Evolutionary conservation across 2,888 invertebrate genomes (phyloP).

Genomic region (Drosophila nr. fundita): DNA sequence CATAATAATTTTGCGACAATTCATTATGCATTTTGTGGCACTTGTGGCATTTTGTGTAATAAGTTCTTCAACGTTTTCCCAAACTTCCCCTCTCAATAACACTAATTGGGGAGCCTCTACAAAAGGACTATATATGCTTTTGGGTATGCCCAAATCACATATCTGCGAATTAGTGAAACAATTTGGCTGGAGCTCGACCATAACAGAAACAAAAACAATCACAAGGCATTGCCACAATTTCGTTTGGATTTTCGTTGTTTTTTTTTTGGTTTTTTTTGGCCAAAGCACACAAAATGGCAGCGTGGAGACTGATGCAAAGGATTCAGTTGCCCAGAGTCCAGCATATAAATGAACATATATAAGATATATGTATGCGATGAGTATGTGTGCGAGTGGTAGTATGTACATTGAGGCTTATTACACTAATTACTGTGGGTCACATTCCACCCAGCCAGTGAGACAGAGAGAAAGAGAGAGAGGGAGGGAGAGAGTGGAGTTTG

Average conservation of each 20-base stretch:
- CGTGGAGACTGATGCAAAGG: conserved; percentile 52
- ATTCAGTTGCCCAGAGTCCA: conserved; percentile 28
- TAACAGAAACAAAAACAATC: conserved; percentile 15
- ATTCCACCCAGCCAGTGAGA: conserved; percentile 31
- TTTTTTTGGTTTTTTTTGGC: conserved; percentile 26
- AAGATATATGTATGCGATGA: conserved; percentile 1
- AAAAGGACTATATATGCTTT: conserved; percentile 44
- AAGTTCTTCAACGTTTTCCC: conserved; percentile 9
- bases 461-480: conserved; percentile 1
- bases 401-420: conserved; percentile 74
- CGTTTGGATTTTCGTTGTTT: conserved; percentile 40
- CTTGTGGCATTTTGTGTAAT: conserved; percentile 9
- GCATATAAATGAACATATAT: conserved; percentile 14
- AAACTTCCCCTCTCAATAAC: not conserved
- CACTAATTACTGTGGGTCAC: conserved; percentile 72
- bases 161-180: conserved; percentile 16
- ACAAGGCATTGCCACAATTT: conserved; percentile 43
- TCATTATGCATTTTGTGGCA: conserved; percentile 9
- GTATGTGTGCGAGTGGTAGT: conserved; percentile 14
- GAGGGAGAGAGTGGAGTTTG: not conserved
- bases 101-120: not conserved
- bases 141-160: conserved; percentile 9
- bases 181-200: conserved; percentile 4
- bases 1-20: not conserved
- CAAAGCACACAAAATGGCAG: conserved; percentile 40